Evolutionary conservation across 1,140 invertebrate species (phyloP), one percentile per base, ranked within the genome.

Genomic region (Drosophila repleta): DNA sequence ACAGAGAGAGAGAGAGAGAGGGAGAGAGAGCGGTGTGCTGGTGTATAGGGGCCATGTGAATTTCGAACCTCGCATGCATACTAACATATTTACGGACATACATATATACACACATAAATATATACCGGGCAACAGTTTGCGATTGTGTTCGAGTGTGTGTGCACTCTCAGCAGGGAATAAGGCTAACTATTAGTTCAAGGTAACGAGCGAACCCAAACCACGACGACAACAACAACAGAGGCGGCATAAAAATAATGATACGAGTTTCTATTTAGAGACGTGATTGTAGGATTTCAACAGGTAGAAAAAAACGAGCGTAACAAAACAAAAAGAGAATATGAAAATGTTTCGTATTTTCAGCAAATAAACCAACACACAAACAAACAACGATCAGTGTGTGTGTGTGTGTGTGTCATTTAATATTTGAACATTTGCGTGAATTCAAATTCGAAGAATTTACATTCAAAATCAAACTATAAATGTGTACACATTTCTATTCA

Each of bases 241-340:
- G 53, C 53, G 52, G 72, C 43, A 84, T 52, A 51, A 78, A 64
- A 87, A 71, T 87, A 82, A 82, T 88, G 78, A 87, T 78, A 79
- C 83, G 83, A 87, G 79, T 87, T 88, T 87, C 82, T 88, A 88
- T 87, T 88, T 88, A 83, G 60, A 72, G 72, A 88, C 58, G 49
- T 72, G 81, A 88, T 88, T 87, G 75, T 78, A 77, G 79, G 68
- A 79, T 82, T 88, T 87, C 83, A 88, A 87, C 82, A 87, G 82
- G 82, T 87, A 87, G 71, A 87, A 64, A 80, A 49, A 74, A 71
- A 63, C 63, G 53, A 68, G 18, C 49, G 21, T 46, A 71, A 49
- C 51, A 73, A 66, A 80, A 79, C 39, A 74, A 81, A 63, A 45
- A 77, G 57, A 61, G 76, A 77, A 85, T 82, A 85, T 52, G 53